A percentile compares a stretch with the other conserved stretches of the same genome.
phyloP scores from a whole-genome alignment of 1,140 invertebrate genomes.

The Diachasmimorpha longicaudata region DNA sequence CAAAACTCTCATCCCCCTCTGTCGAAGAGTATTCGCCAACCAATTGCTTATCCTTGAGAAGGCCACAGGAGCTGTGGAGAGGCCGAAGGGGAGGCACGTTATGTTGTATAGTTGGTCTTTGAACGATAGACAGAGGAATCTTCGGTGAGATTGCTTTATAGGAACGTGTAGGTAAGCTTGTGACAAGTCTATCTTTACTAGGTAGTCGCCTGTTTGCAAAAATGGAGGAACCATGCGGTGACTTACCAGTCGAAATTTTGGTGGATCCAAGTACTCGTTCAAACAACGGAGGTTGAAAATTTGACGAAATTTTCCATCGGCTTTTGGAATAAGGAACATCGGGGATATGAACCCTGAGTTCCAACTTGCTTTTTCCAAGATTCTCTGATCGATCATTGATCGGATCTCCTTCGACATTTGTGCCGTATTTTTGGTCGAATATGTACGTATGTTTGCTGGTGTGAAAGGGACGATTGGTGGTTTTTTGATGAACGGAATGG shows the following conservation, averaged over 20 bases:
- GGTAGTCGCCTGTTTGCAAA: neutral
- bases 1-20: conserved; percentile 22
- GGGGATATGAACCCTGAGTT: conserved; percentile 25
- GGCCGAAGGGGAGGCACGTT: conserved; percentile 43
- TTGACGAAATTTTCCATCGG: neutral
- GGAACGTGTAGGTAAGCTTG: conserved; percentile 23
- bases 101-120: conserved; percentile 30
- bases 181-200: conserved; percentile 18
- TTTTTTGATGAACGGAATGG: conserved; percentile 16
- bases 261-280: conserved; percentile 28
- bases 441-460: neutral
- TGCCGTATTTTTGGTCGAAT: conserved; percentile 8
- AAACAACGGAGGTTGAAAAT: conserved; percentile 36
- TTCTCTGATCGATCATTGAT: neutral
- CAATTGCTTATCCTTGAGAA: conserved; percentile 42
- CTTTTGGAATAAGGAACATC: conserved; percentile 35
- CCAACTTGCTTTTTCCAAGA: conserved; percentile 3
- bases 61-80: conserved; percentile 43
- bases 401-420: conserved; percentile 17
- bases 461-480: conserved; percentile 7
- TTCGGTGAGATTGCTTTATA: conserved; percentile 22
- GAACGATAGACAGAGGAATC: conserved; percentile 28
- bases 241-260: conserved; percentile 31
- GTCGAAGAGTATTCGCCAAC: conserved; percentile 18
- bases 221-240: conserved; percentile 13